Base-by-base conservation (phyloP, 2,113 vertebrate genomes). In the Eonycteris spelaea region DNA sequence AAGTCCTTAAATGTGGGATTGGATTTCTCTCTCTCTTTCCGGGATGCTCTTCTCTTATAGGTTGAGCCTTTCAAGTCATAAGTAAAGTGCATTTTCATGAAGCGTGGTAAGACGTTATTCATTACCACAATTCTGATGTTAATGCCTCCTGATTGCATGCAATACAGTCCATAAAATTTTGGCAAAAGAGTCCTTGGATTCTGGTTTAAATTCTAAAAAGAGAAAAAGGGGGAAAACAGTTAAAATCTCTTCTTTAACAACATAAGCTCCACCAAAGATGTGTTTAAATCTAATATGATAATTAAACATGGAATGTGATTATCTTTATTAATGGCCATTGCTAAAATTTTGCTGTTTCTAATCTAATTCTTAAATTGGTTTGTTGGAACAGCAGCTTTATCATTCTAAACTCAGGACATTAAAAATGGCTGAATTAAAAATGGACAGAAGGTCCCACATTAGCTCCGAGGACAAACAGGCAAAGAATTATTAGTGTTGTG, bases 151-250 rank as follows among this genome's bases (percentile, higher is more conserved):
- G 99, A 99, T 71, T 99, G 99, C 98, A 99, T 99, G 14, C 99
- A 99, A 96, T 99, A 99, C 0, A 99, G 99, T 51, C 99, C 99
- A 40, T 99, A 99, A 98, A 99, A 99, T 97, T 99, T 99, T 13
- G 99, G 99, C 91, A 99, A 97, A 78, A 99, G 98, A 1, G 99
- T 99, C 97, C 99, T 99, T 10, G 99, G 99, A 97, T 99, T 99
- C 98, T 99, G 99, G 95, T 99, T 99, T 95, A 99, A 98, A 97
- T 99, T 99, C 99, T 99, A 97, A 86, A 97, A 97, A 6, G 71
- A 68, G 96, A 97, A 35, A 97, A n/a, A 67, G 28, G 48, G 33
- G 59, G 48, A 84, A 97, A n/a, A 80, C 14, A 0, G 0, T 63
- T 43, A 92, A 38, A 40, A 82, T 83, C 35, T 40, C 11, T 57